These are phyloP conservation scores for Sceloporus undulatus DNA, from an alignment of 2,113 vertebrate genomes.

Conservation along the genomic window DNA sequence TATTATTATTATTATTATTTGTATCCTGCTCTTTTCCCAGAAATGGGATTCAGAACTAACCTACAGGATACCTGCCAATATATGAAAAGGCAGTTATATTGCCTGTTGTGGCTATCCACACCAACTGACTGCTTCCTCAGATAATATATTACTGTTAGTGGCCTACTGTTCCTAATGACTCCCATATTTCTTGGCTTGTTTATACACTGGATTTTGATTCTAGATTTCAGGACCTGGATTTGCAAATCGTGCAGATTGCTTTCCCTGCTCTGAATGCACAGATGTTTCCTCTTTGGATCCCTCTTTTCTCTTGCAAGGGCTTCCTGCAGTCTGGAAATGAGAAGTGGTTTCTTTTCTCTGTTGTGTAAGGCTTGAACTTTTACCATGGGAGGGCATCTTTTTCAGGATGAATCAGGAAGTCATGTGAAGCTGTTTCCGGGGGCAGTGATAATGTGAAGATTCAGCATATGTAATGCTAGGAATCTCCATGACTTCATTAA, in stretches of 20 bases:
- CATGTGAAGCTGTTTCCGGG: neutral
- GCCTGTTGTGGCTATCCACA: neutral
- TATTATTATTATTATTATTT: too few species aligned
- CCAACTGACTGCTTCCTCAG: neutral
- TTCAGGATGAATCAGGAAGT: conserved; percentile 31
- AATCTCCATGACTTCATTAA: neutral
- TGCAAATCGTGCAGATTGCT: neutral
- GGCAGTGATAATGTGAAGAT: neutral
- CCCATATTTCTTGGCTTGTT: neutral
- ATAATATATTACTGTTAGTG: too few species aligned
- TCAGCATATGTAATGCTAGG: conserved; percentile 9
- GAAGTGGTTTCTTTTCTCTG: conserved; percentile 64
- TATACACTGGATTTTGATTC: conserved; percentile 4
- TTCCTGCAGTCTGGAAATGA: conserved; percentile 64
- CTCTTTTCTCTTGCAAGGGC: conserved; percentile 51
- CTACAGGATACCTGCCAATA: too few species aligned
- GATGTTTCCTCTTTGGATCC: conserved; percentile 78
- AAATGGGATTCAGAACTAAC: too few species aligned
- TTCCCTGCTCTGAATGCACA: conserved; percentile 55
- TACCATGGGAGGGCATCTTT: neutral
- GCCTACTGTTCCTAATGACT: neutral
- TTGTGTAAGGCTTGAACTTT: conserved; percentile 61
- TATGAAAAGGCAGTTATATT: neutral
- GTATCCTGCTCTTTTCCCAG: too few species aligned
- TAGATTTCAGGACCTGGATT: neutral